Percentiles rank a stretch among this genome's conserved stretches.
These are phyloP conservation scores for Drosophila persimilis DNA, from an alignment of 1,140 invertebrate species.

Conservation along the genomic window DNA sequence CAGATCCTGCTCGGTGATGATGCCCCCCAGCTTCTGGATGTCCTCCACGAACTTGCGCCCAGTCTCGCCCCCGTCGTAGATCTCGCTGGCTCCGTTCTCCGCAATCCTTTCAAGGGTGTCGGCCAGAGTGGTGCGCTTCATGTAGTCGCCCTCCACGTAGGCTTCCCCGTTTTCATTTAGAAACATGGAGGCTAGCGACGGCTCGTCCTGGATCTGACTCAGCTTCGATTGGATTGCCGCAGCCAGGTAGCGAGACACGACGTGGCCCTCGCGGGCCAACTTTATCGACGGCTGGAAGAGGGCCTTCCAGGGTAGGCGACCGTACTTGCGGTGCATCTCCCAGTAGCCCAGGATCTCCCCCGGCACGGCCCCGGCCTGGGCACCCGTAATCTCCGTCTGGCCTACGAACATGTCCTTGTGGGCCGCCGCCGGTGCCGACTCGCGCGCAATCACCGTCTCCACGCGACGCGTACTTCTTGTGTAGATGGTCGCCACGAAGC, in stretches of 20 bases:
- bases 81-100: constrained; percentile 85
- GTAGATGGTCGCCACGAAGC: constrained; percentile 92
- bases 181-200: constrained; percentile 86
- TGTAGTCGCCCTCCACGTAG: constrained; percentile 87
- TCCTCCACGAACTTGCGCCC: constrained; percentile 88
- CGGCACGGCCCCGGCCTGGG: constrained; percentile 92
- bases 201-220: constrained; percentile 85
- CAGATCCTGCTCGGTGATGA: constrained; percentile 91
- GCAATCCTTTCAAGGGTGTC: constrained; percentile 90
- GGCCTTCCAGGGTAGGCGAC: constrained; percentile 91
- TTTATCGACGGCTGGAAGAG: constrained; percentile 91
- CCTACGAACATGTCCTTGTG: constrained; percentile 88
- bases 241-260: constrained; percentile 89
- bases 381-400: constrained; percentile 79
- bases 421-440: constrained; percentile 89
- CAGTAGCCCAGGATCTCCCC: constrained; percentile 95
- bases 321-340: constrained; percentile 90
- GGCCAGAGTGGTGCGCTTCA: constrained; percentile 88
- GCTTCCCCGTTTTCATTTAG: constrained; percentile 87
- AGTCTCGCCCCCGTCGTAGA: constrained; percentile 89
- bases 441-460: constrained; percentile 90
- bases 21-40: constrained; percentile 88
- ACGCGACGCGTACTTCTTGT: constrained; percentile 85
- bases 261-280: constrained; percentile 88
- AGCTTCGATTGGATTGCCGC: constrained; percentile 85